Evolutionary conservation across 1,140 invertebrate genomes (phyloP).

Genomic region (Potamilus streckersoni): DNA sequence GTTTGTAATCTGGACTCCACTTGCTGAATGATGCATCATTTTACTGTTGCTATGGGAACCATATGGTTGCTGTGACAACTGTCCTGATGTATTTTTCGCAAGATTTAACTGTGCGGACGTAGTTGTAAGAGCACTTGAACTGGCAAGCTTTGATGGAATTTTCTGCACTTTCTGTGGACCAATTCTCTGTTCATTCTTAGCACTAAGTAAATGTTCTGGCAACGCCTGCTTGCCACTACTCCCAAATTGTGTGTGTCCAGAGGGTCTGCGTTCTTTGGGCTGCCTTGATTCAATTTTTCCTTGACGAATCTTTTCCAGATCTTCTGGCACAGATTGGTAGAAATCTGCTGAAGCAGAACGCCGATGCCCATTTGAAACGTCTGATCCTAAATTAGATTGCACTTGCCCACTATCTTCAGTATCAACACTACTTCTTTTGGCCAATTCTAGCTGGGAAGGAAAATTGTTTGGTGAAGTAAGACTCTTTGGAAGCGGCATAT

Average conservation of each 20-base stretch:
- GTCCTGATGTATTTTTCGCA: constrained; percentile 1
- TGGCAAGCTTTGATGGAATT: constrained; percentile 43
- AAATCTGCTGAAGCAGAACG: constrained; percentile 58
- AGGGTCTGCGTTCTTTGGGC: constrained; percentile 21
- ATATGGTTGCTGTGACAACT: too few relatives aligned
- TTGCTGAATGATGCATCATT: too few relatives aligned
- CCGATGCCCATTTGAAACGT: constrained; percentile 32
- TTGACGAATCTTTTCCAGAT: constrained; percentile 28
- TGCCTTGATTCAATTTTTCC: constrained; percentile 18
- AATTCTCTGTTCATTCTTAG: constrained; percentile 85
- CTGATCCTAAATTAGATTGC: constrained; percentile 16
- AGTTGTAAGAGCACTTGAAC: constrained; percentile 9
- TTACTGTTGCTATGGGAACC: too few relatives aligned
- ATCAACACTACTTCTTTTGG: constrained; percentile 7
- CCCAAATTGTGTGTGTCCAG: constrained; percentile 17
- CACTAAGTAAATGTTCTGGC: constrained; percentile 79
- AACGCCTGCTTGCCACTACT: constrained; percentile 40
- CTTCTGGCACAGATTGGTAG: constrained; percentile 36
- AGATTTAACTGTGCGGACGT: constrained; percentile 17
- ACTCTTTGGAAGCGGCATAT: neutral
- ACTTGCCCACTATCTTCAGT: constrained; percentile 1
- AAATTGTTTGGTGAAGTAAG: neutral
- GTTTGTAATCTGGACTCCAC: too few relatives aligned
- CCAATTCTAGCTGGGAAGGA: constrained; percentile 11
- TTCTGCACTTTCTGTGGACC: constrained; percentile 52